Conservation (phyloP, 2,113 vertebrate genomes). For the Chaenogobius annularis region DNA sequence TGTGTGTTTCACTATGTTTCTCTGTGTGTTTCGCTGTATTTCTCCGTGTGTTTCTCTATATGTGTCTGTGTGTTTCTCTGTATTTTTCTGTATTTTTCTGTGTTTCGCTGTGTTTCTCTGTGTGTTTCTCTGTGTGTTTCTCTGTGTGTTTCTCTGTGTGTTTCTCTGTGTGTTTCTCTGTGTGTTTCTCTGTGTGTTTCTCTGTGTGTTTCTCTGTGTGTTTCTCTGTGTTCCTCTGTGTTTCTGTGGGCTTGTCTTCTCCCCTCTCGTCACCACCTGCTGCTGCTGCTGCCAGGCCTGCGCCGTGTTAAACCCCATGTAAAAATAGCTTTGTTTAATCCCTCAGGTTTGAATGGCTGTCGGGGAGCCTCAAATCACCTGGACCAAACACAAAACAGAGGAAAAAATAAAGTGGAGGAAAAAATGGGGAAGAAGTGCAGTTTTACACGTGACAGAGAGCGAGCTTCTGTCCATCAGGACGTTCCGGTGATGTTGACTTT, state of each 20-base stretch:
- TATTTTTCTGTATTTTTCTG: too few species aligned
- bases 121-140: too few species aligned
- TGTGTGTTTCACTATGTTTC: too few species aligned
- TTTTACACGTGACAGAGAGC: neutral
- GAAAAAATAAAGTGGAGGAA: conserved; percentile 1
- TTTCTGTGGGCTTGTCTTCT: conserved; percentile 40
- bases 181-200: too few species aligned
- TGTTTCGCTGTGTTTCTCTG: too few species aligned
- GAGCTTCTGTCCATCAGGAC: neutral
- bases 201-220: too few species aligned
- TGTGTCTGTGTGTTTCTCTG: too few species aligned
- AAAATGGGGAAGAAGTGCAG: neutral
- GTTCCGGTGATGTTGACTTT: neutral
- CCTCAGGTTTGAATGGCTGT: conserved; percentile 61
- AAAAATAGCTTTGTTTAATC: conserved; percentile 65
- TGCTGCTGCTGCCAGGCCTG: conserved; percentile 26
- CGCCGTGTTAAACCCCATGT: conserved; percentile 32
- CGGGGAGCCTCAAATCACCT: conserved; percentile 57
- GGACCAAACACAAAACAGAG: conserved; percentile 22
- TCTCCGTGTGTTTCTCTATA: too few species aligned
- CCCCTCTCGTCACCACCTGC: conserved; percentile 39
- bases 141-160: too few species aligned
- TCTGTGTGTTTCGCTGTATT: too few species aligned
- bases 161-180: too few species aligned
- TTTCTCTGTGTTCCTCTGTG: neutral